phyloP scores from a whole-genome alignment of 1,140 invertebrate species.

The Atta cephalotes region DNA sequence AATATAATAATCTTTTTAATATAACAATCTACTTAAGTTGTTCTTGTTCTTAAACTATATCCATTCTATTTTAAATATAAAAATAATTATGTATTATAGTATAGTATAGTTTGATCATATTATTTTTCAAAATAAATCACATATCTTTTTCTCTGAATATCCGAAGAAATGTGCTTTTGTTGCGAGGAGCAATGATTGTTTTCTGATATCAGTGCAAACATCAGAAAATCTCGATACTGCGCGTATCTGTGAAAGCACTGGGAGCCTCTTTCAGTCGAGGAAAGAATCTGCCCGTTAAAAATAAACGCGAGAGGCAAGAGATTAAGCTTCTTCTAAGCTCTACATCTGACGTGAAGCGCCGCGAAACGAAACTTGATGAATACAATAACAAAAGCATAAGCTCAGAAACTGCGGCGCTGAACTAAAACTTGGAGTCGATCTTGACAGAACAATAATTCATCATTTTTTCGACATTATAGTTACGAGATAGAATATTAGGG shows the following conservation, averaged over 20 bases:
- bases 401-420: background rate
- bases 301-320: conserved; percentile 66
- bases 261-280: conserved; percentile 59
- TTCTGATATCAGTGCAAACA: conserved; percentile 57
- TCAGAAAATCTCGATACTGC: conserved; percentile 57
- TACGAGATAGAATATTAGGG: background rate
- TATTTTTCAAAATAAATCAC: conserved; percentile 23
- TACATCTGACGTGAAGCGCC: conserved; percentile 2
- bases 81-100: background rate
- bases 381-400: conserved; percentile 45
- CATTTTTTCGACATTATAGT: conserved; percentile 29
- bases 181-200: conserved; percentile 15
- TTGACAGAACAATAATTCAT: conserved; percentile 50
- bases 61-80: background rate
- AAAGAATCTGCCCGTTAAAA: conserved; percentile 70
- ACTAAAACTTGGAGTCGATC: conserved; percentile 17
- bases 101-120: background rate
- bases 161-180: conserved; percentile 44
- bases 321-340: conserved; percentile 61
- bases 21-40: background rate
- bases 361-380: conserved; percentile 42
- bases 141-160: background rate
- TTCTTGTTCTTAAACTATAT: background rate
- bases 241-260: conserved; percentile 58
- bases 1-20: background rate